These are phyloP conservation scores for Hypothenemus hampei DNA, from an alignment of 1,140 invertebrate species.

Conservation along the genomic window DNA sequence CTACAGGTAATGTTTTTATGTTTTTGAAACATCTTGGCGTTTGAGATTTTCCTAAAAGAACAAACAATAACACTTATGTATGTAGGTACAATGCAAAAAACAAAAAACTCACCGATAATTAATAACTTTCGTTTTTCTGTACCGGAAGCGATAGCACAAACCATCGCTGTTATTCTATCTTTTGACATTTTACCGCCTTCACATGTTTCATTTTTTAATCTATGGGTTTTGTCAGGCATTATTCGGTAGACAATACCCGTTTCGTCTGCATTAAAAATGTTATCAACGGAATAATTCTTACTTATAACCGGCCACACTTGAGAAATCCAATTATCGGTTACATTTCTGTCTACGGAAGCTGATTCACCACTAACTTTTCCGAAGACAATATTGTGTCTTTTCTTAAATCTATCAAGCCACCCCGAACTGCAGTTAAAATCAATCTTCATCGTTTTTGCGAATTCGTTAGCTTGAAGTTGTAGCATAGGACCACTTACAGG, in stretches of 20 bases:
- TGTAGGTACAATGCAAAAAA: no score
- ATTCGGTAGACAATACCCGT: neutral
- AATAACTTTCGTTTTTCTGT: no score
- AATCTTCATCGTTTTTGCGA: no score
- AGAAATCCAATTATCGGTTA: neutral
- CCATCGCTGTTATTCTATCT: neutral
- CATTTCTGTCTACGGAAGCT: neutral
- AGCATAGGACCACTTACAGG: no score
- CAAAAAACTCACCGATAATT: no score
- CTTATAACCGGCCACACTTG: neutral
- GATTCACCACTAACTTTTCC: neutral
- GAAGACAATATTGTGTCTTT: no score
- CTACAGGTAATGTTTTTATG: neutral
- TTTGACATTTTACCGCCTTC: neutral
- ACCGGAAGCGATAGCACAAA: neutral
- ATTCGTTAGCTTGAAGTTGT: no score
- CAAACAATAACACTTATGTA: no score
- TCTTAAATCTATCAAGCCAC: neutral
- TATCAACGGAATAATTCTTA: neutral
- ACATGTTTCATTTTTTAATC: conserved; percentile 2
- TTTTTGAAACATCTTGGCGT: no score
- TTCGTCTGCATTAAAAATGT: neutral
- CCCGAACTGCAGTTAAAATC: neutral
- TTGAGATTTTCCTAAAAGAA: no score
- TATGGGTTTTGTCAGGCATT: neutral